These are phyloP conservation scores for Heliothis peltigera DNA, from an alignment of 2,888 invertebrate species.

Conservation along the genomic window DNA sequence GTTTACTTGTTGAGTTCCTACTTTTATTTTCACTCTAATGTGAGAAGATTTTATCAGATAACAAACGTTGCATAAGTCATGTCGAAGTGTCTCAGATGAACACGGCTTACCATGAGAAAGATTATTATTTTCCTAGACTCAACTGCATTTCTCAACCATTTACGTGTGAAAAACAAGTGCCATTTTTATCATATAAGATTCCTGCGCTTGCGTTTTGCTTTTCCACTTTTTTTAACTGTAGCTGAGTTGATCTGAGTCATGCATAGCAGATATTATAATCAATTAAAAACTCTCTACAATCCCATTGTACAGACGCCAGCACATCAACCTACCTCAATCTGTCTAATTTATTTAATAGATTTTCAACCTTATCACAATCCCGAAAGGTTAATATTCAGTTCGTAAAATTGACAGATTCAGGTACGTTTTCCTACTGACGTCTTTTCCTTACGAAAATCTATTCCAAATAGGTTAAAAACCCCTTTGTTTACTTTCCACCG, in stretches of 20 bases:
- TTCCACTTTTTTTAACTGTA: too few species aligned
- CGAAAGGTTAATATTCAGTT: too few species aligned
- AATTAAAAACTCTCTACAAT: too few species aligned
- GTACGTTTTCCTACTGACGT: too few species aligned
- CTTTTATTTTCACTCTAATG: background rate
- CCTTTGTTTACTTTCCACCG: conserved; percentile 43
- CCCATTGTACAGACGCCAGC: too few species aligned
- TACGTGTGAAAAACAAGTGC: background rate
- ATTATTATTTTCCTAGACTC: conserved; percentile 14
- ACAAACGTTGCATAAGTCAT: conserved; percentile 2
- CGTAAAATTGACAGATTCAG: too few species aligned
- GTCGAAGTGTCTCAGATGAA: conserved; percentile 4
- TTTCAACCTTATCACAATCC: too few species aligned
- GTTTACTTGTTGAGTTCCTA: background rate
- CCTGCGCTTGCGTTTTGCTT: too few species aligned
- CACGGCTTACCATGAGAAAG: conserved; percentile 15
- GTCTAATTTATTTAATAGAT: too few species aligned
- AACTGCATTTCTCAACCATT: conserved; percentile 6
- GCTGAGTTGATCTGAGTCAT: too few species aligned
- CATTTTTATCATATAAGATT: background rate
- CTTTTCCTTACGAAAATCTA: background rate
- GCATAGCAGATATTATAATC: too few species aligned
- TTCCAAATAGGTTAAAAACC: background rate
- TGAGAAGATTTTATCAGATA: background rate
- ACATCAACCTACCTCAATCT: too few species aligned